Percentiles rank a stretch among this genome's conserved stretches.
Evolutionary conservation across 1,140 invertebrate genomes (phyloP).

Genomic region (Nymphalis io): DNA sequence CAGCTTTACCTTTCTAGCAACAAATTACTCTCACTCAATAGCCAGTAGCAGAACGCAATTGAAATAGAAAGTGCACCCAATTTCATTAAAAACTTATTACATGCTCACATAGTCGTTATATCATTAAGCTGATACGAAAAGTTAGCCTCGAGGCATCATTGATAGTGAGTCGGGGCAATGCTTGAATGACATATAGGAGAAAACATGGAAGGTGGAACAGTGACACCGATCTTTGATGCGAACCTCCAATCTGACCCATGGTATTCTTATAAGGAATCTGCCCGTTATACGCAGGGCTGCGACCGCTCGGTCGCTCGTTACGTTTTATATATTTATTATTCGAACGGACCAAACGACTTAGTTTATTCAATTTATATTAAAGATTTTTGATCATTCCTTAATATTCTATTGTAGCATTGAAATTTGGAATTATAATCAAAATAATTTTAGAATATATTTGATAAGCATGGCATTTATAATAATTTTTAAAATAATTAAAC

Average conservation of each 20-base stretch:
- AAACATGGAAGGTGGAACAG: constrained; percentile 62
- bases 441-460: too few relatives aligned
- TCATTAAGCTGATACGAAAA: constrained; percentile 55
- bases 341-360: too few relatives aligned
- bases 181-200: constrained; percentile 70
- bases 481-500: too few relatives aligned
- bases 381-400: too few relatives aligned
- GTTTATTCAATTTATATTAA: too few relatives aligned
- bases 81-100: constrained; percentile 63
- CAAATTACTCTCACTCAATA: constrained; percentile 45
- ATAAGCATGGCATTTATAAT: too few relatives aligned
- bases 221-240: constrained; percentile 65
- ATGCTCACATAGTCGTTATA: constrained; percentile 54
- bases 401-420: too few relatives aligned
- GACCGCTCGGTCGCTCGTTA: too few relatives aligned
- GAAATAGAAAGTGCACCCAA: constrained; percentile 65
- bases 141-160: constrained; percentile 53
- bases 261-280: constrained; percentile 67
- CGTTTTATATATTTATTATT: too few relatives aligned
- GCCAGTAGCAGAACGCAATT: constrained; percentile 57
- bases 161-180: constrained; percentile 42
- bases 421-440: too few relatives aligned
- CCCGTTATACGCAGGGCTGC: constrained; percentile 53
- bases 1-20: constrained; percentile 32
- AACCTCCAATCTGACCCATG: constrained; percentile 66